Conservation (phyloP, 2,888 invertebrate species). For the Helleia helle region DNA sequence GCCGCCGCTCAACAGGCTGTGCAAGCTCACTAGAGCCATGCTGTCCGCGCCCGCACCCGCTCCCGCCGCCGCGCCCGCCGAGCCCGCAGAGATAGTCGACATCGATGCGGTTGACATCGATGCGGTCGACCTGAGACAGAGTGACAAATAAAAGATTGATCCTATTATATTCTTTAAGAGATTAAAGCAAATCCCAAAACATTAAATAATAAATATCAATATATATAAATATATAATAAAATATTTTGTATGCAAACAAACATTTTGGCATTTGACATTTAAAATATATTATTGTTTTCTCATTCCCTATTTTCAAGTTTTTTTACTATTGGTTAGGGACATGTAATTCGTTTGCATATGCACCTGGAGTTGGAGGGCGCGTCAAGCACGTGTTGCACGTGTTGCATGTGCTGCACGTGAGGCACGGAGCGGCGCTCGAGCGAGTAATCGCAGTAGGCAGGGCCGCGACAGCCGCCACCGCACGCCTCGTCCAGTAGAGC, state of each 20-base stretch:
- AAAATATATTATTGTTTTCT: too few species aligned
- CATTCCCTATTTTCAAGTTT: too few species aligned
- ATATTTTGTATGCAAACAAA: too few species aligned
- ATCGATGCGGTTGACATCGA: constrained; percentile 54
- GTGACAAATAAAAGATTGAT: too few species aligned
- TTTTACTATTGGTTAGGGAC: neutral
- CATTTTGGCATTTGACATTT: too few species aligned
- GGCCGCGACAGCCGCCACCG: constrained; percentile 20
- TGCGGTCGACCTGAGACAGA: too few species aligned
- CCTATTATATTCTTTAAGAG: too few species aligned
- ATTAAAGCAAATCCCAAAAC: too few species aligned
- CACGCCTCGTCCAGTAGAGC: constrained; percentile 22
- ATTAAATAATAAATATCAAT: too few species aligned
- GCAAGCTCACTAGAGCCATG: constrained; percentile 56
- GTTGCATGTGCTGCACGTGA: constrained; percentile 23
- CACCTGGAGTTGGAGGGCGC: constrained; percentile 60
- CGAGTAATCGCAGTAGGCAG: constrained; percentile 24
- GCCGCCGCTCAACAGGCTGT: constrained; percentile 51
- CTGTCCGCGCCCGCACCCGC: constrained; percentile 41
- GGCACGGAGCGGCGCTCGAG: constrained; percentile 24
- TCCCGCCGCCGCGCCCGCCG: constrained; percentile 37
- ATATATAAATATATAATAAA: too few species aligned
- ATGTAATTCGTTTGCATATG: neutral
- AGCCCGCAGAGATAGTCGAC: too few species aligned
- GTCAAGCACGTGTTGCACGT: constrained; percentile 29